Percentiles rank a stretch among this genome's conserved stretches.
Conservation (phyloP, 1,140 invertebrate species). For the Rhizoglyphus robini region DNA sequence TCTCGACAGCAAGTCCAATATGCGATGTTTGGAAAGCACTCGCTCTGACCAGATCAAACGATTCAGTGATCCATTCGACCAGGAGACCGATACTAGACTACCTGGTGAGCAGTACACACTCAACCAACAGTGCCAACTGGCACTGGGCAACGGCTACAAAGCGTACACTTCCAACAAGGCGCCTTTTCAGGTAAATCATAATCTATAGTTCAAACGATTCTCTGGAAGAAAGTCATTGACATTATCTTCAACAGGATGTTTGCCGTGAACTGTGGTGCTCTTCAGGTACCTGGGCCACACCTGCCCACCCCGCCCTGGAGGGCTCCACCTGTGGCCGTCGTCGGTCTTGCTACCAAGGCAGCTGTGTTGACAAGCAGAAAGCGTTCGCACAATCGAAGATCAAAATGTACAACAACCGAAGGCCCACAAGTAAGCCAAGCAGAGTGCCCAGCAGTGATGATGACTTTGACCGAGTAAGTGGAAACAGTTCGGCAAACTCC, state of each 20-base stretch:
- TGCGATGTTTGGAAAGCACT: constrained; percentile 26
- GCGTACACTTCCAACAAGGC: constrained; percentile 24
- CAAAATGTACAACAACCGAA: background rate
- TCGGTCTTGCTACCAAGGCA: constrained; percentile 19
- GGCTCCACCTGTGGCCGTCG: constrained; percentile 30
- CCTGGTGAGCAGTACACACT: constrained; percentile 27
- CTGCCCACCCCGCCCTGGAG: constrained; percentile 36
- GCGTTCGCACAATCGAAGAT: constrained; percentile 9
- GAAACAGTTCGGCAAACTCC: background rate
- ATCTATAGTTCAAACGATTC: background rate
- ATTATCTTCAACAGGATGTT: constrained; percentile 39
- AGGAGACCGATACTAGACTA: constrained; percentile 15
- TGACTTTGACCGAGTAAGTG: background rate
- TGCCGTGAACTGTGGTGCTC: constrained; percentile 42
- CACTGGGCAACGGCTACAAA: constrained; percentile 26
- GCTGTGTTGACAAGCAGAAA: background rate
- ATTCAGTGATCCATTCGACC: constrained; percentile 14
- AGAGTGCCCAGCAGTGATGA: background rate
- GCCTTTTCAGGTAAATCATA: constrained; percentile 27
- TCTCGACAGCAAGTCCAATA: constrained; percentile 25
- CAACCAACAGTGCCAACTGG: constrained; percentile 27
- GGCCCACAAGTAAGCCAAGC: background rate
- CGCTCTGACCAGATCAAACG: constrained; percentile 1
- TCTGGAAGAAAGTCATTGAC: background rate
- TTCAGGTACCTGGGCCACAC: constrained; percentile 31